Evolutionary conservation across 1,140 invertebrate species (phyloP).

Genomic region (Palaemon carinicauda): DNA sequence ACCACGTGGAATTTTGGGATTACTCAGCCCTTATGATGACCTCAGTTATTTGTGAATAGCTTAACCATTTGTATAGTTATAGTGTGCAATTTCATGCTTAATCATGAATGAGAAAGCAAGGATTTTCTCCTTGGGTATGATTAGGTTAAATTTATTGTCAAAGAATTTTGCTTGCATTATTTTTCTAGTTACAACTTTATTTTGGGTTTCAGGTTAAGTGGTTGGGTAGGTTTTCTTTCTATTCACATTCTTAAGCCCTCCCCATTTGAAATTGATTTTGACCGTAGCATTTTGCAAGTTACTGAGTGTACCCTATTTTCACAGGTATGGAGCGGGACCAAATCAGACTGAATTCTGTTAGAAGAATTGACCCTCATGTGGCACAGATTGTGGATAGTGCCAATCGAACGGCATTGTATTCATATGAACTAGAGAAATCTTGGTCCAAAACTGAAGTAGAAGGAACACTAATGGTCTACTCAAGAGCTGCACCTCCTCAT

Average conservation of each 20-base stretch:
- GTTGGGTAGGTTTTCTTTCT: neutral
- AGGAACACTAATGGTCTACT: slow-evolving; percentile 59
- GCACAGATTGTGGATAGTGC: slow-evolving; percentile 52
- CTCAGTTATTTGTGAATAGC: too few relatives aligned
- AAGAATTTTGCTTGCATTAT: too few relatives aligned
- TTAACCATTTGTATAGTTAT: too few relatives aligned
- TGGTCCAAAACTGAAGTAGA: slow-evolving; percentile 59
- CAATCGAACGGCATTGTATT: slow-evolving; percentile 54
- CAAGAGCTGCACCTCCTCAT: slow-evolving; percentile 49
- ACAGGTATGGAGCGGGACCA: slow-evolving; percentile 57
- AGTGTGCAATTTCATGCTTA: too few relatives aligned
- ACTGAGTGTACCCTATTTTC: slow-evolving; percentile 12
- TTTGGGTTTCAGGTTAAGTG: too few relatives aligned
- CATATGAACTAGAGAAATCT: slow-evolving; percentile 54
- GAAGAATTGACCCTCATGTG: slow-evolving; percentile 55
- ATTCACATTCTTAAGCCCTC: neutral
- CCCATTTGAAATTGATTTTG: neutral
- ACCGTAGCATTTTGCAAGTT: neutral
- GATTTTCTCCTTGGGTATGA: too few relatives aligned
- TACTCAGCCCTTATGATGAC: too few relatives aligned
- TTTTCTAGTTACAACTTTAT: too few relatives aligned
- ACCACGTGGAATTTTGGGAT: too few relatives aligned
- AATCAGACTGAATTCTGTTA: slow-evolving; percentile 51
- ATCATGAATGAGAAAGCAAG: too few relatives aligned
- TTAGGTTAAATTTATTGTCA: too few relatives aligned